Conservation (phyloP, 2,113 vertebrate genomes). For the Naja naja region DNA sequence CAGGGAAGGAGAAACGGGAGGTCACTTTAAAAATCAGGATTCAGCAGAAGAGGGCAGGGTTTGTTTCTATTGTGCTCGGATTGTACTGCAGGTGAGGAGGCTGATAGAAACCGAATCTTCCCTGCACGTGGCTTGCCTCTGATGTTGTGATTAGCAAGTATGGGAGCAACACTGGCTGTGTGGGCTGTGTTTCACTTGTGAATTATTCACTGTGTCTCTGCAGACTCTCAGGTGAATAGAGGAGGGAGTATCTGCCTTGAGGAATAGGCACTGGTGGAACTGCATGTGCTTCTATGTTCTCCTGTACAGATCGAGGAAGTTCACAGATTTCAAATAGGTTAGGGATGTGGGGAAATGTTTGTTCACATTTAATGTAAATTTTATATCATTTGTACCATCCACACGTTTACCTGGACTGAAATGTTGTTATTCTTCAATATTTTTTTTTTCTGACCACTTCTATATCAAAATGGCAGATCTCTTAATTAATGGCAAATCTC, state of each 20-base stretch:
- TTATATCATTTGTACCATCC: not conserved
- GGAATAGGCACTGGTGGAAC: not conserved
- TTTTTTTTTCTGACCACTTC: not conserved
- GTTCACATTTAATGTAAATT: not conserved
- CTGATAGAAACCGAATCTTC: not conserved
- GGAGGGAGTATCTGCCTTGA: not conserved
- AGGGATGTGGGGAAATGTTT: not conserved
- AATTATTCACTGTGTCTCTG: not conserved
- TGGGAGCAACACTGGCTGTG: not conserved
- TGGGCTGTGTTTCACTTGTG: not conserved
- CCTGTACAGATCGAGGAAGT: not conserved
- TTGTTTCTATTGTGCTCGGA: too few relatives aligned
- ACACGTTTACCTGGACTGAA: not conserved
- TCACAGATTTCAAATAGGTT: not conserved
- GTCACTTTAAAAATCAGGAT: fast-evolving
- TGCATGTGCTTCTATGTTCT: not conserved
- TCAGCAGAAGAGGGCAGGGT: not conserved
- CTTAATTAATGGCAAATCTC: too few relatives aligned
- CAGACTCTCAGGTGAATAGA: not conserved
- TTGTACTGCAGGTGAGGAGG: not conserved
- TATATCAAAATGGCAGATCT: not conserved
- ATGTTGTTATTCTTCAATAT: not conserved
- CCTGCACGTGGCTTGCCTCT: not conserved
- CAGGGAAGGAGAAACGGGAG: not conserved
- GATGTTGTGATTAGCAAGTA: not conserved